A percentile compares a stretch with the other conserved stretches of the same genome.
Evolutionary conservation across 2,888 invertebrate species (phyloP).

Genomic region (Orgyia antiqua): DNA sequence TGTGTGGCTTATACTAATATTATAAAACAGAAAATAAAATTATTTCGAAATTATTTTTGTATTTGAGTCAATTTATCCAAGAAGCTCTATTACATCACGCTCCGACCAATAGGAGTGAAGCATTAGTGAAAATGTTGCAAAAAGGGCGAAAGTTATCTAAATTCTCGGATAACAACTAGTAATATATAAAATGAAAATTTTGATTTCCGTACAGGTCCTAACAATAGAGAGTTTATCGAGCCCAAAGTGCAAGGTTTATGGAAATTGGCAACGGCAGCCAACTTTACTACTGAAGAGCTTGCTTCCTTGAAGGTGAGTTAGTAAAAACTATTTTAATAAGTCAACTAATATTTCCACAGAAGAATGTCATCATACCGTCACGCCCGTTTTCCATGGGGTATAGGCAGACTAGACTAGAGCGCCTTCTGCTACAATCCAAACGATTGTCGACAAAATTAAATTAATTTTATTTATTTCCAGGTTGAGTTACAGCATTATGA

Average conservation of each 20-base stretch:
- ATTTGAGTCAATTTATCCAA: too few relatives aligned
- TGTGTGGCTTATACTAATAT: too few relatives aligned
- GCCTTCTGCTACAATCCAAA: too few relatives aligned
- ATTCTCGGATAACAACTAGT: neutral
- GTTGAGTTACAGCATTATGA: conserved; percentile 93
- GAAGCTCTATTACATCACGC: neutral
- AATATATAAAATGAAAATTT: neutral
- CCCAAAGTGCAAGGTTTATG: conserved; percentile 94
- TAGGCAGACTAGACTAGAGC: too few relatives aligned
- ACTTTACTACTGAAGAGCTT: conserved; percentile 90
- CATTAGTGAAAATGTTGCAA: too few relatives aligned
- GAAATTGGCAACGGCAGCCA: conserved; percentile 87
- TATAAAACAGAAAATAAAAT: too few relatives aligned
- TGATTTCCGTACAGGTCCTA: conserved; percentile 68
- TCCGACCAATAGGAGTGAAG: too few relatives aligned
- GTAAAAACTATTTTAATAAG: neutral
- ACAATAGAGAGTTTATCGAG: conserved; percentile 92
- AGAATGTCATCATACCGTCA: neutral
- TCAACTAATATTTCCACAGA: too few relatives aligned
- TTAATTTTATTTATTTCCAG: conserved; percentile 43
- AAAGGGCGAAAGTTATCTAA: neutral
- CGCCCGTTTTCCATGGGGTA: too few relatives aligned
- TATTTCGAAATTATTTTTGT: too few relatives aligned
- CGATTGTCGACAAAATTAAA: neutral
- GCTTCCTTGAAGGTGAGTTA: conserved; percentile 84